Evolutionary conservation across 2,113 vertebrate species (phyloP), one percentile per base, ranked within the genome.

Genomic region (Melospiza melodia): DNA sequence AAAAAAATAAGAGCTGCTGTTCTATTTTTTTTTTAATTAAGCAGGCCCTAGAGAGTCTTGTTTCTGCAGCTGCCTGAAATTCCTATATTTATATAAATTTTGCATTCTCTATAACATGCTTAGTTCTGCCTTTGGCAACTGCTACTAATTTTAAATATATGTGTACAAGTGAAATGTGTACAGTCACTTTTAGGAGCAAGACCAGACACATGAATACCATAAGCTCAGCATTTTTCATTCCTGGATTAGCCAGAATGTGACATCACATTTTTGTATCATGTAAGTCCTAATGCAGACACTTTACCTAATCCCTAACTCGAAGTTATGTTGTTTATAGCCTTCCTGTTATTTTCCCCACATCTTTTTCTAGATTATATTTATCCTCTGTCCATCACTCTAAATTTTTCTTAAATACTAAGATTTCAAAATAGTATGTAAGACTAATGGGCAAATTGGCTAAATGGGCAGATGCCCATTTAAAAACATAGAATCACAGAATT

Each of bases 81-180:
- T 28, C 1, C 0, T 37, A 35, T 71, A 10, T 30, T 61, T 10
- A 31, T 48, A 67, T 14, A 30, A 57, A 63, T 51, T 58, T 58
- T 84, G n/a, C 9, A 3, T 78, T 82, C 12, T 48, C 33, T 65
- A 0, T 74, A 65, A 31, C 3, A 5, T 23, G 24, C 16, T 61
- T 41, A 31, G 28, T 84, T 93, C 48, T 89, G 77, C 12, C 30
- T 84, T 71, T 63, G 27, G n/a, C 27, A 95, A 37, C 39, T 71
- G 43, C 61, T 62, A 1, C n/a, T 41, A 7, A 87, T 69, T 86
- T 84, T 30, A 84, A 69, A 22, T 77, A 22, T 1, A 10, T 24
- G 9, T 44, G 17, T 49, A 35, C 15, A 52, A 61, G 15, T 86
- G 23, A 33, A 75, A 31, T 43, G 35, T 4, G 15, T 69, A 12